Conservation (phyloP, 1,140 invertebrate genomes). For the Drosophila kohkoa region DNA sequence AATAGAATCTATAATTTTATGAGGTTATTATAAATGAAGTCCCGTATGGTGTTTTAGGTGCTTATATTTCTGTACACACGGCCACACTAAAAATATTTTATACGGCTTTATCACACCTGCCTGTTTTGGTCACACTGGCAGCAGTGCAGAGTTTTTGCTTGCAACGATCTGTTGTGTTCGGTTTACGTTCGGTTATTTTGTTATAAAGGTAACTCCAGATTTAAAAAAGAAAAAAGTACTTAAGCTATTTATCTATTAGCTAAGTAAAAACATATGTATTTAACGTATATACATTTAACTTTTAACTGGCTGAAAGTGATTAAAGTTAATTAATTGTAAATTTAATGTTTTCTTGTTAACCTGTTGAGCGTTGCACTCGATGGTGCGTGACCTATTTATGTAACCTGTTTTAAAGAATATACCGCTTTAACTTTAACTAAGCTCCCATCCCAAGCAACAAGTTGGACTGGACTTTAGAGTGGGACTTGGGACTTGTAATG, state of each 20-base stretch:
- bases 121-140: constrained; percentile 20
- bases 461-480: constrained; percentile 31
- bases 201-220: constrained; percentile 59
- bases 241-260: constrained; percentile 34
- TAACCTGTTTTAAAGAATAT: constrained; percentile 81
- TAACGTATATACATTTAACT: constrained; percentile 22
- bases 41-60: not conserved
- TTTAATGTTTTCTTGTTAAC: constrained; percentile 49
- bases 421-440: constrained; percentile 56
- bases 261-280: constrained; percentile 2
- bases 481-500: constrained; percentile 22
- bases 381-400: constrained; percentile 83
- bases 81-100: constrained; percentile 14
- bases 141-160: constrained; percentile 45
- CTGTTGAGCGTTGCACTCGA: constrained; percentile 73
- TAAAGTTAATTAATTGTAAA: constrained; percentile 39
- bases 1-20: too few species aligned
- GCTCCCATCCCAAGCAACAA: constrained; percentile 49
- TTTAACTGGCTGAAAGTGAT: constrained; percentile 19
- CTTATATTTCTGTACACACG: not conserved
- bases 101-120: not conserved
- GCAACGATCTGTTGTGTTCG: constrained; percentile 54
- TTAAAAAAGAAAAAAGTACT: constrained; percentile 24
- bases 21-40: too few species aligned
- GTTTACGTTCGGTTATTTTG: constrained; percentile 45